A percentile compares a stretch with the other conserved stretches of the same genome.
Conservation (phyloP, 1,140 invertebrate genomes). For the Macrosteles quadrilineatus region DNA sequence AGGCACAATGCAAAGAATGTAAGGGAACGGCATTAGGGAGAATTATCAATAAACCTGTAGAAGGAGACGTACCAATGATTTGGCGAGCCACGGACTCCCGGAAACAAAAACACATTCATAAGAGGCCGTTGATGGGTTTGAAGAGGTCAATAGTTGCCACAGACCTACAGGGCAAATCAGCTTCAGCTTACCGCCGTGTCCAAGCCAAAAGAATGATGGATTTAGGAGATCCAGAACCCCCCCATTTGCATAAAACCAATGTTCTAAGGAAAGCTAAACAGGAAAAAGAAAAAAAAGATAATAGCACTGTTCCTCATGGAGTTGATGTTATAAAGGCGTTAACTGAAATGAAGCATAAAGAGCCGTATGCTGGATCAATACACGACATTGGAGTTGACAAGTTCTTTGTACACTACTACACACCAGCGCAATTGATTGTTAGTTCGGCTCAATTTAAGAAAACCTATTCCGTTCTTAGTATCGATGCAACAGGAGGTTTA, state of each 20-base stretch:
- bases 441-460: background rate
- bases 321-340: background rate
- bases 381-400: conserved; percentile 11
- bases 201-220: background rate
- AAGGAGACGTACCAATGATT: background rate
- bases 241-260: background rate
- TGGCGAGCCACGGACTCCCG: background rate
- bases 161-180: background rate
- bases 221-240: background rate
- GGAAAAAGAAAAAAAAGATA: background rate
- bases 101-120: background rate
- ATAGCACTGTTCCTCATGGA: background rate
- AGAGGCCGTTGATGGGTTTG: background rate
- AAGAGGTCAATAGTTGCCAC: background rate
- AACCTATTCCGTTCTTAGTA: background rate
- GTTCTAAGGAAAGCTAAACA: conserved; percentile 10
- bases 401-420: conserved; percentile 11
- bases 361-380: background rate
- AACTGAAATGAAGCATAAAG: background rate
- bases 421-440: conserved; percentile 7
- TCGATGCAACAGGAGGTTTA: conserved; percentile 20
- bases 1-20: background rate
- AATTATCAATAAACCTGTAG: background rate
- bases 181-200: background rate
- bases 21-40: background rate